Evolutionary conservation across 2,113 vertebrate genomes (phyloP), one percentile per base, ranked within the genome.

Genomic region (Ellobius talpinus): DNA sequence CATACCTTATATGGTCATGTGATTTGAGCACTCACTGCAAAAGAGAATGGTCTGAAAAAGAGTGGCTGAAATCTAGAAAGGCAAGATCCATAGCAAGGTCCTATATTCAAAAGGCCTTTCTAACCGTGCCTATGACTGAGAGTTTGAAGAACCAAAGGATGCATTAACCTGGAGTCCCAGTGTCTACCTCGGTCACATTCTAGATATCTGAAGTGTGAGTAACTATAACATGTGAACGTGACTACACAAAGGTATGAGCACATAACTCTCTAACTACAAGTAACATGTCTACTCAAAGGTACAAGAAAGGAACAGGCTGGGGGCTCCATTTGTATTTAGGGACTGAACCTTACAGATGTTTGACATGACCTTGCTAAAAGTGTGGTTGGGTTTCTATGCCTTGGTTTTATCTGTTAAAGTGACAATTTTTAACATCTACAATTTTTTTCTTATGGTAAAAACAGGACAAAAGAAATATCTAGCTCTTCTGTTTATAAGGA

Each of bases 341-440:
- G 11, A 47, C 65, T 58, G 1, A 50, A n/a, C 39, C 33, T 39
- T 63, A 50, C 13, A 70, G 65, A 76, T 65, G 65, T 87, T 77
- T 58, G 2, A 70, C 58, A 72, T 65, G 52, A 66, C 2, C 24
- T 31, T 90, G n/a, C 19, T 77, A 63, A 78, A 24, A n/a, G 31
- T 82, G 0, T 23, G 72, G n/a, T 24, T 87, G 42, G 39, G 89
- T 58, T 42, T 66, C 50, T 66, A 31, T 3, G 9, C 47, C n/a
- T 90, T 86, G 11, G 31, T 94, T 94, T 94, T 90, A 94, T 77
- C 58, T 63, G 78, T 79, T 88, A 8, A 16, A 26, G 19, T 66
- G 45, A 39, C 24, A 47, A 87, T 82, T 58, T 70, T 65, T 52
- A 72, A 45, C 47, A 23, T 74, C 47, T 84, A 50, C 72, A 52